Conservation (phyloP, 2,113 vertebrate species). For the Halichoeres trimaculatus region DNA sequence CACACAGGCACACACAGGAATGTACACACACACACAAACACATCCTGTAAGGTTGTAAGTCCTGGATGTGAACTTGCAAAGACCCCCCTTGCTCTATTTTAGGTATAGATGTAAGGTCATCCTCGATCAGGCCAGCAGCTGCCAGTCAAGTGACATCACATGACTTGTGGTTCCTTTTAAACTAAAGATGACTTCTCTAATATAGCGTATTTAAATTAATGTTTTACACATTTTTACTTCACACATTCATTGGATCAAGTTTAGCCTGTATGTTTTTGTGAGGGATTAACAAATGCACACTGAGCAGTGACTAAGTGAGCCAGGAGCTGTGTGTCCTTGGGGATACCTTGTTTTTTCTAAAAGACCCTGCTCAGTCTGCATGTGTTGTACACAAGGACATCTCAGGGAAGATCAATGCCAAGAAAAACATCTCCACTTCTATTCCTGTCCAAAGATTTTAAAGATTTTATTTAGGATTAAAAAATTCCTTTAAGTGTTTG, state of each 20-base stretch:
- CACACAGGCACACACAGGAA: constrained; percentile 5
- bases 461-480: too few species aligned
- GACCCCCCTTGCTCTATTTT: constrained; percentile 61
- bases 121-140: constrained; percentile 30
- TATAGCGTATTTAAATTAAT: not conserved
- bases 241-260: not conserved
- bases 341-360: constrained; percentile 47
- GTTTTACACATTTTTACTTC: not conserved
- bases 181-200: not conserved
- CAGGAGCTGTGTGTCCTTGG: constrained; percentile 36
- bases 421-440: constrained; percentile 5
- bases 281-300: not conserved
- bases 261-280: not conserved
- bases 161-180: constrained; percentile 5
- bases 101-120: constrained; percentile 32
- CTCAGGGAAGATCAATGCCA: constrained; percentile 21
- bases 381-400: constrained; percentile 25
- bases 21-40: constrained; percentile 12
- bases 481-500: too few species aligned
- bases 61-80: constrained; percentile 31
- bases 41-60: not conserved
- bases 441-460: too few species aligned
- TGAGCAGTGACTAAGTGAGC: not conserved
- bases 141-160: constrained; percentile 59
- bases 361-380: constrained; percentile 18